These are phyloP conservation scores for Sorex maritimensis DNA, from an alignment of 2,797 vertebrate genomes.

Conservation along the genomic window DNA sequence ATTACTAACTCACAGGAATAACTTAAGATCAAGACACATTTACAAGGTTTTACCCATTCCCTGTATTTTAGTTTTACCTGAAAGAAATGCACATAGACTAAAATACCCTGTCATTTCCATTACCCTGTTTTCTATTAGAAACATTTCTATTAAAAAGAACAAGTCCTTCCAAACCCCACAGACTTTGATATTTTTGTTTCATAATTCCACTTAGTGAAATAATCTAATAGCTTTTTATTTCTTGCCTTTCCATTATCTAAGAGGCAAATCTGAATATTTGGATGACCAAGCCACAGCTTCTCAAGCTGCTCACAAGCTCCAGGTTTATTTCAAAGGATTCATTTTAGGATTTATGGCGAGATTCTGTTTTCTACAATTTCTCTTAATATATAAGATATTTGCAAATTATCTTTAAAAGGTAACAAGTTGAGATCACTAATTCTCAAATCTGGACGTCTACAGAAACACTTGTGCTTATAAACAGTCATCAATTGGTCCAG, in stretches of 20 bases:
- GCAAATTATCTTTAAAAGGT: neutral
- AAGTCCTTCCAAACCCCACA: constrained; percentile 47
- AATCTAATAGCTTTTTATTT: constrained; percentile 51
- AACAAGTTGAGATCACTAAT: constrained; percentile 40
- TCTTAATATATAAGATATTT: constrained; percentile 33
- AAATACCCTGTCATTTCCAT: constrained; percentile 81
- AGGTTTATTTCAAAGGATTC: constrained; percentile 70
- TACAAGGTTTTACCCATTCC: constrained; percentile 81
- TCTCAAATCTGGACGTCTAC: constrained; percentile 3
- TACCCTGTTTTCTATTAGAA: constrained; percentile 69
- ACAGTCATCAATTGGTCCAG: neutral
- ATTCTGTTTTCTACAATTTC: constrained; percentile 58
- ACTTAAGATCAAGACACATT: constrained; percentile 87
- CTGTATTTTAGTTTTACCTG: constrained; percentile 88
- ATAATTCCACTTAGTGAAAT: constrained; percentile 52
- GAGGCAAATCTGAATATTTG: constrained; percentile 65
- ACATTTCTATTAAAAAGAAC: constrained; percentile 77
- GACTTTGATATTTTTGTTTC: constrained; percentile 70
- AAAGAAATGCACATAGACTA: constrained; percentile 84
- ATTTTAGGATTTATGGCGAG: constrained; percentile 17
- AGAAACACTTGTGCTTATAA: constrained; percentile 41
- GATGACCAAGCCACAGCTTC: constrained; percentile 66
- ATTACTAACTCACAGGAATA: constrained; percentile 90
- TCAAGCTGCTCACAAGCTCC: constrained; percentile 41
- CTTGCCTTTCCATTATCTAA: constrained; percentile 73